Conservation (phyloP, 2,888 invertebrate genomes). For the Cataglyphis livida region DNA sequence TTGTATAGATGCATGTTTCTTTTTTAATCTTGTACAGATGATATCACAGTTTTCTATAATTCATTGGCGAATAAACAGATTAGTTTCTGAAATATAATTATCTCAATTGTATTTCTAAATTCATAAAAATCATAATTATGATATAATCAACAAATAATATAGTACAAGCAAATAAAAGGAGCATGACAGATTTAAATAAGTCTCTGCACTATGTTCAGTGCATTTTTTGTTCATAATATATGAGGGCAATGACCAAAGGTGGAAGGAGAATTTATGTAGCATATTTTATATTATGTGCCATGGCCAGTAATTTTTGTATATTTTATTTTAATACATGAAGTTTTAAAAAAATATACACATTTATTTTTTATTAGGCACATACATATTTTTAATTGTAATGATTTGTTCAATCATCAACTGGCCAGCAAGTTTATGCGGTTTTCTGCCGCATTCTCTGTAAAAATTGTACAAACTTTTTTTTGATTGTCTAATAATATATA, state of each 20-base stretch:
- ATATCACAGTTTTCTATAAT: slow-evolving; percentile 10
- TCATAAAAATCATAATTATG: slow-evolving; percentile 15
- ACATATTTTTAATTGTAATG: slow-evolving; percentile 32
- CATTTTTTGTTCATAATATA: slow-evolving; percentile 51
- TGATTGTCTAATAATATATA: not conserved
- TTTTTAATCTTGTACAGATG: not conserved
- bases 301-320: slow-evolving; percentile 69
- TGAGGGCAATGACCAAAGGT: slow-evolving; percentile 53
- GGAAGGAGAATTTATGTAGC: slow-evolving; percentile 31
- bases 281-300: slow-evolving; percentile 62
- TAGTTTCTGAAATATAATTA: slow-evolving; percentile 27
- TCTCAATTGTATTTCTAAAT: slow-evolving; percentile 27
- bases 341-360: slow-evolving; percentile 50
- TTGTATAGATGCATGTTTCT: slow-evolving; percentile 48
- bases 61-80: not conserved
- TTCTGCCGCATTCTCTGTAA: not conserved
- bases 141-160: slow-evolving; percentile 41
- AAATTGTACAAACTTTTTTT: not conserved
- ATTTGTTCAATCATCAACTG: slow-evolving; percentile 19
- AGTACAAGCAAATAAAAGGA: slow-evolving; percentile 47
- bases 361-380: slow-evolving; percentile 29
- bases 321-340: slow-evolving; percentile 71
- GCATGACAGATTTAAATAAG: slow-evolving; percentile 50
- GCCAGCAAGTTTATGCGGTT: not conserved
- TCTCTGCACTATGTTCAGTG: slow-evolving; percentile 29